Evolutionary conservation across 2,113 vertebrate species (phyloP).

Genomic region (Patagioenas fasciata): DNA sequence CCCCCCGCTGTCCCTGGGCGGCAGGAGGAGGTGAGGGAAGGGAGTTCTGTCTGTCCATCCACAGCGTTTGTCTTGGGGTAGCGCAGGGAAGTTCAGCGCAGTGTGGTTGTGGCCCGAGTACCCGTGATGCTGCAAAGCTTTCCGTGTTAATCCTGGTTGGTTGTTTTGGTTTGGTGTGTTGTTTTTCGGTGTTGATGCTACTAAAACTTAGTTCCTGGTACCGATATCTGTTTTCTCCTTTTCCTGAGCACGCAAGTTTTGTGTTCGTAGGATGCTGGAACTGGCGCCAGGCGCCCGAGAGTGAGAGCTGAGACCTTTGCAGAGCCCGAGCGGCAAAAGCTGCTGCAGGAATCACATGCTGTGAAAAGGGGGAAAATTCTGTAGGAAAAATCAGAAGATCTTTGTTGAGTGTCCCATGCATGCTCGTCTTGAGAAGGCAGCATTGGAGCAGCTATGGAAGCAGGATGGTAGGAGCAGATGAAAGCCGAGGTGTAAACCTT

Average conservation of each 20-base stretch:
- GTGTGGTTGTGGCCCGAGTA: not conserved
- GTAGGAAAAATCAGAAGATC: not conserved
- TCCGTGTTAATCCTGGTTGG: not conserved
- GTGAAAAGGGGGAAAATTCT: not conserved
- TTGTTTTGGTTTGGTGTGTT: not conserved
- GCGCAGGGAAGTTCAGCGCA: no score
- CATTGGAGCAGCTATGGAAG: not conserved
- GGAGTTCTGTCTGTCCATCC: not conserved
- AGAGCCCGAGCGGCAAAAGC: not conserved
- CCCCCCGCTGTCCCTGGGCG: not conserved
- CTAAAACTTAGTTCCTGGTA: not conserved
- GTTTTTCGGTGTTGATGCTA: not conserved
- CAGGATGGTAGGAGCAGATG: not conserved
- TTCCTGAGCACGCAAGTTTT: not conserved
- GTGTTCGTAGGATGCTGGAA: not conserved
- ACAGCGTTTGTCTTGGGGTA: not conserved
- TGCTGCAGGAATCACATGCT: fast-evolving
- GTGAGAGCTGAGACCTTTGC: not conserved
- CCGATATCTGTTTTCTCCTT: not conserved
- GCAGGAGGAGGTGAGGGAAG: not conserved
- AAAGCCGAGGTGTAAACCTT: not conserved
- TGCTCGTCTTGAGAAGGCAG: not conserved
- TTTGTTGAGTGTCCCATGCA: fast-evolving
- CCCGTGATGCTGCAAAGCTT: not conserved
- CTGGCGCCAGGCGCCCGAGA: not conserved